Percentiles rank a stretch among this genome's conserved stretches.
These are phyloP conservation scores for Mormyrus iriodes DNA, from an alignment of 2,113 vertebrate genomes.

Conservation along the genomic window DNA sequence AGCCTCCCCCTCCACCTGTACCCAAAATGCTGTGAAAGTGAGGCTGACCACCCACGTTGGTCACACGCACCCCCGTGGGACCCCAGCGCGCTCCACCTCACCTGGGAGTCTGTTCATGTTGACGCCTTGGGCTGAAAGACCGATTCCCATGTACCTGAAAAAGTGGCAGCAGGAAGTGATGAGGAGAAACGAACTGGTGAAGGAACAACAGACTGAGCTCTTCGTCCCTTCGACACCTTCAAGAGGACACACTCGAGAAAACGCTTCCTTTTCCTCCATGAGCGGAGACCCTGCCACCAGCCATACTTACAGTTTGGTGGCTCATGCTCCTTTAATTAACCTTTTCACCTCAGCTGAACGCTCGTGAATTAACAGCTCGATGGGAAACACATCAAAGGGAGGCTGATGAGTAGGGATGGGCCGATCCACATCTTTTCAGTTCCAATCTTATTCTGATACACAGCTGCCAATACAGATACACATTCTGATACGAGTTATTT, in stretches of 20 bases:
- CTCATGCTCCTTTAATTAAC: background rate
- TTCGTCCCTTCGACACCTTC: background rate
- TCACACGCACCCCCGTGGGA: background rate
- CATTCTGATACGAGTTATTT: no score
- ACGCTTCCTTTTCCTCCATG: background rate
- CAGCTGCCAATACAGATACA: no score
- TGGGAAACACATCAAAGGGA: background rate
- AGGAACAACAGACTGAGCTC: conserved; percentile 28
- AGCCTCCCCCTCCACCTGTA: background rate
- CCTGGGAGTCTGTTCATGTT: conserved; percentile 99
- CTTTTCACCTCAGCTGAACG: background rate
- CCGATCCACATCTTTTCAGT: background rate
- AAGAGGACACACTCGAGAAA: background rate
- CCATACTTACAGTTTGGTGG: background rate
- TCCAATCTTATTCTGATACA: background rate
- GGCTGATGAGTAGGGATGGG: background rate
- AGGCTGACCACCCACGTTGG: background rate
- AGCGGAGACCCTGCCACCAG: background rate
- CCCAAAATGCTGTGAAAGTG: background rate
- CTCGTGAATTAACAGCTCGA: background rate
- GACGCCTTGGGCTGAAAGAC: conserved; percentile 96
- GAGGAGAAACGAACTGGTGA: background rate
- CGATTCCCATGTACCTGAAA: conserved; percentile 97
- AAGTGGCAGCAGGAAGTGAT: conserved; percentile 6
- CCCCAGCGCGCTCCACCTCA: conserved; percentile 48